Conservation (phyloP, 2,797 vertebrate species). For the Discoglossus pictus region DNA sequence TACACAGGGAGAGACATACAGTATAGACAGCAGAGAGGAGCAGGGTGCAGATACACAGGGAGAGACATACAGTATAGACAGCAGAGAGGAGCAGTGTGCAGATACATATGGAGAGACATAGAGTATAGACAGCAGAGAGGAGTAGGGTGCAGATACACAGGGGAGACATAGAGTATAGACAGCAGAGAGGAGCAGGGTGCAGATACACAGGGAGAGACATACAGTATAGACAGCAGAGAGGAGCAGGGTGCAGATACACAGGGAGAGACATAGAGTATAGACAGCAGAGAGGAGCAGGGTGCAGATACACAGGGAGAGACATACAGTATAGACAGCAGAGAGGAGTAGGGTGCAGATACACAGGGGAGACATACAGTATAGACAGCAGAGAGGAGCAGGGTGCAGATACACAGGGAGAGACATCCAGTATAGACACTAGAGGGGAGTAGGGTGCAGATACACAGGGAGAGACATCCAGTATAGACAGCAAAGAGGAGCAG, state of each 20-base stretch:
- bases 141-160: background rate
- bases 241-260: background rate
- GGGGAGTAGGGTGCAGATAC: background rate
- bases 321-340: too few species aligned
- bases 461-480: conserved; percentile 5
- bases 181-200: background rate
- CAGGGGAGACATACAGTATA: too few species aligned
- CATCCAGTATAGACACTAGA: too few species aligned
- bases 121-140: too few species aligned
- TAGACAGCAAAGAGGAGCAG: background rate
- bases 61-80: too few species aligned
- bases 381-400: background rate
- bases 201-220: conserved; percentile 1
- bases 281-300: background rate
- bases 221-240: too few species aligned
- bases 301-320: background rate
- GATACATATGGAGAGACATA: conserved; percentile 1
- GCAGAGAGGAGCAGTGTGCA: background rate
- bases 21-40: background rate
- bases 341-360: background rate
- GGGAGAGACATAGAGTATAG: conserved; percentile 3
- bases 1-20: conserved; percentile 4
- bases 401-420: background rate
- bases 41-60: background rate
- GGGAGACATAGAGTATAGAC: too few species aligned